Evolutionary conservation across 2,797 vertebrate species (phyloP).

Genomic region (Coranthus polyacanthus): DNA sequence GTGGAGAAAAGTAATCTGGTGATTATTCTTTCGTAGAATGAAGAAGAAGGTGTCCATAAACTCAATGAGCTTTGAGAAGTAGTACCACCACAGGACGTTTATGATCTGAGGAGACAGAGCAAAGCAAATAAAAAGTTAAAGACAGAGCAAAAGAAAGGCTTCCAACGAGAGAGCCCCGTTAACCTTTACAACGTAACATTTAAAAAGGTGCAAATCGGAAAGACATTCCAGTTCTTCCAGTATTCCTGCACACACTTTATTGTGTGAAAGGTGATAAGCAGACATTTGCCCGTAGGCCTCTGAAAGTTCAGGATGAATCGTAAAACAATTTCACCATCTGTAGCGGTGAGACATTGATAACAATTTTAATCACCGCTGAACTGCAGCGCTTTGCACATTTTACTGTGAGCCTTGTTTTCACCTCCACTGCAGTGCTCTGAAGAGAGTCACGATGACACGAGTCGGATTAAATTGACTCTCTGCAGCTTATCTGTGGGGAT

Average conservation of each 20-base stretch:
- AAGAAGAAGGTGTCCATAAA: conserved; percentile 99
- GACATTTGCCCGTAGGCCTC: not conserved
- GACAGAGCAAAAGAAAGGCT: not conserved
- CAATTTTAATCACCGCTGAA: conserved; percentile 41
- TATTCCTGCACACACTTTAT: not conserved
- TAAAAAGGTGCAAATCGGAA: not conserved
- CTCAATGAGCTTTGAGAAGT: conserved; percentile 98
- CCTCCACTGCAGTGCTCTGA: conserved; percentile 33
- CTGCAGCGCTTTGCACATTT: conserved; percentile 54
- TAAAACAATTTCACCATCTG: conserved; percentile 33
- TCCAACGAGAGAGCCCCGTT: not conserved
- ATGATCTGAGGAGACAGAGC: conserved; percentile 84
- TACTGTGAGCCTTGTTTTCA: conserved; percentile 44
- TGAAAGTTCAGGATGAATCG: conserved; percentile 21
- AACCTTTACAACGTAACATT: not conserved
- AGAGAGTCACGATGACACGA: conserved; percentile 50
- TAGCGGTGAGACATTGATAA: conserved; percentile 20
- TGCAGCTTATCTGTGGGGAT: conserved; percentile 63
- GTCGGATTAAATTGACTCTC: conserved; percentile 63
- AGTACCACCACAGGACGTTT: conserved; percentile 97
- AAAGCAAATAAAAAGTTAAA: not conserved
- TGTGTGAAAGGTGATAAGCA: conserved; percentile 24
- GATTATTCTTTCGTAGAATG: conserved; percentile 96
- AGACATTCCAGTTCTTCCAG: not conserved
- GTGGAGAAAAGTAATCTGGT: conserved; percentile 97